Conservation (phyloP, 2,113 vertebrate species). For the Pachyramphus minor region DNA sequence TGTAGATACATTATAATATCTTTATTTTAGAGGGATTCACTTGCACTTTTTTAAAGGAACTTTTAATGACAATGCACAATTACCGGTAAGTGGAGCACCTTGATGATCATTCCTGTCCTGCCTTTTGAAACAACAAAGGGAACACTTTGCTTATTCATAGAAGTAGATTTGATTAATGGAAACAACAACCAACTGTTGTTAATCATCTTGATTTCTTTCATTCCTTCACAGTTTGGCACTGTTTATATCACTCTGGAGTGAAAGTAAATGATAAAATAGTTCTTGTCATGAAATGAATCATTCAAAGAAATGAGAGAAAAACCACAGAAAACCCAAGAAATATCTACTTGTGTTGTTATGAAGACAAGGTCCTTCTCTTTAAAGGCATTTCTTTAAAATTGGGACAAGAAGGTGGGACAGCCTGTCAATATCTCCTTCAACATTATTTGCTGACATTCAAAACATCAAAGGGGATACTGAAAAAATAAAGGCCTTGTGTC, state of each 20-base stretch:
- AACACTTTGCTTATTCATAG: background rate
- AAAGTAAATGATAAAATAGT: background rate
- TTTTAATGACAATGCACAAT: background rate
- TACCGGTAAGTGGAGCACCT: background rate
- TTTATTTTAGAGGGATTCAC: background rate
- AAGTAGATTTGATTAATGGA: background rate
- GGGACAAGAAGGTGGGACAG: background rate
- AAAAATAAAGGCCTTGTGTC: background rate
- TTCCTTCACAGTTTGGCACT: background rate
- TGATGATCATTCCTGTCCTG: too few species aligned
- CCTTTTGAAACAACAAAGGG: background rate
- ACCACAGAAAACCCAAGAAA: background rate
- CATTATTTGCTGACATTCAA: background rate
- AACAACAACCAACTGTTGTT: background rate
- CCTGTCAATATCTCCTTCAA: background rate
- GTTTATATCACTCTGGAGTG: background rate
- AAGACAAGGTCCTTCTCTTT: background rate
- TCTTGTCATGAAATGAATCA: background rate
- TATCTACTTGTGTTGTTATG: background rate
- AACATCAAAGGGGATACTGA: background rate
- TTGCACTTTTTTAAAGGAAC: background rate
- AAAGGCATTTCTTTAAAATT: background rate
- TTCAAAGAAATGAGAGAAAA: background rate
- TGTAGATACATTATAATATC: accelerated
- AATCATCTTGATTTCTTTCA: background rate